Evolutionary conservation across 2,888 invertebrate species (phyloP).

Genomic region (Steinernema hermaphroditum): DNA sequence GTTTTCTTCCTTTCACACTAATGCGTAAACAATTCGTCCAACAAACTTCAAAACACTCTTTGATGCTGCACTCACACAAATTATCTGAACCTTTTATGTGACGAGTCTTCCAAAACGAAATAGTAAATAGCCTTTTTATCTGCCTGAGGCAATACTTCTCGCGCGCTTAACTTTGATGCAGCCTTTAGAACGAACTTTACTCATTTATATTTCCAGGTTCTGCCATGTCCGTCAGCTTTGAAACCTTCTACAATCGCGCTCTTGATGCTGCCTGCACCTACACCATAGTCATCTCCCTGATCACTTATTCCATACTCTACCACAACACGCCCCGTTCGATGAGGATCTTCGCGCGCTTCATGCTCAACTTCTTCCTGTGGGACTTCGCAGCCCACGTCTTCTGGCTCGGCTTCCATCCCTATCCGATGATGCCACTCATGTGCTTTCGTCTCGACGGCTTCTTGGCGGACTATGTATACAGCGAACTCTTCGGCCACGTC

Average conservation of each 20-base stretch:
- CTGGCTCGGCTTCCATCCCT: neutral
- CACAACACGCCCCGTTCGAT: neutral
- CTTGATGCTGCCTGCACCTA: neutral
- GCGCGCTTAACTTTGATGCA: no score
- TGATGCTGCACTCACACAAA: no score
- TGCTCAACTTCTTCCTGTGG: slow-evolving; percentile 4
- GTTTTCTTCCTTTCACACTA: no score
- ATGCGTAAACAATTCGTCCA: no score
- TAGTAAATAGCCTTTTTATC: no score
- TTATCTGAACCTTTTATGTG: no score
- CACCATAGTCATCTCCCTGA: neutral
- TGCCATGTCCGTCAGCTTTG: neutral
- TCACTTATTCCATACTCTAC: neutral
- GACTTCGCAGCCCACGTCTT: neutral
- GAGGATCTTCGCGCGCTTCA: neutral
- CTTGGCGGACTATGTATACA: neutral
- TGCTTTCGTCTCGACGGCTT: neutral
- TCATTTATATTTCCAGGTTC: neutral
- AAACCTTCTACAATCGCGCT: neutral
- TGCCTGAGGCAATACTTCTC: no score
- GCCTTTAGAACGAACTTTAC: no score
- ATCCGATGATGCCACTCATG: neutral
- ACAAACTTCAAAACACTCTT: no score
- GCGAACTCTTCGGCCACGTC: neutral
- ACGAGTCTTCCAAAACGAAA: no score